Conservation (phyloP, 2,113 vertebrate genomes). For the Chrysemys picta region DNA sequence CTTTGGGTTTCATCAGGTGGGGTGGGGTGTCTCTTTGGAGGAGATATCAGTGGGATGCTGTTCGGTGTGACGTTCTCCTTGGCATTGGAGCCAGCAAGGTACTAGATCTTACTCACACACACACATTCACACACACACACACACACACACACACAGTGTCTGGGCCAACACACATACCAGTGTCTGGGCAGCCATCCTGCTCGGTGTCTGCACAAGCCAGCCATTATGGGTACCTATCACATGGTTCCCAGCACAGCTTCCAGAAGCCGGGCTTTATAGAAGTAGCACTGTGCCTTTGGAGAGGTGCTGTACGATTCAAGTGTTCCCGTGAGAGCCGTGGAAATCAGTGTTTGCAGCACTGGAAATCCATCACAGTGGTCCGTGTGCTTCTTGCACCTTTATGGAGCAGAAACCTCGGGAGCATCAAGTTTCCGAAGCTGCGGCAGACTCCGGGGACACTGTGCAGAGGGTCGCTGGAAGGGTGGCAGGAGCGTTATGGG, state of each 20-base stretch:
- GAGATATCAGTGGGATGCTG: too few relatives aligned
- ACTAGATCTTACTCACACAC: too few relatives aligned
- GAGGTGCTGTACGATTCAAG: neutral
- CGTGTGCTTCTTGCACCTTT: neutral
- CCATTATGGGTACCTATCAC: too few relatives aligned
- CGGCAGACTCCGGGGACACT: neutral
- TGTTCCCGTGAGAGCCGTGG: neutral
- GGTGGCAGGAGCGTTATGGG: neutral
- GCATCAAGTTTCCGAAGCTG: too few relatives aligned
- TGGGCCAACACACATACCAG: too few relatives aligned
- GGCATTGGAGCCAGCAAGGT: accelerated
- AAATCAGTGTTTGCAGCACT: neutral
- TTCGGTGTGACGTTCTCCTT: neutral
- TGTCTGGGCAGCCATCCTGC: accelerated
- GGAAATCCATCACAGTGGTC: neutral
- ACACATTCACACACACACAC: too few relatives aligned
- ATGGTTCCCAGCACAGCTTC: neutral
- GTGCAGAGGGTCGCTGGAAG: neutral
- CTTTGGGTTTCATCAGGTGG: neutral
- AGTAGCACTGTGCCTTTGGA: accelerated
- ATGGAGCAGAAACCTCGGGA: neutral
- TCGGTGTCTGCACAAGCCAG: too few relatives aligned
- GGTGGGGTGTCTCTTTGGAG: too few relatives aligned
- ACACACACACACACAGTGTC: too few relatives aligned
- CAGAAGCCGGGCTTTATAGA: accelerated